phyloP scores from a whole-genome alignment of 1,140 invertebrate genomes.

The Cheumatopsyche charites region DNA sequence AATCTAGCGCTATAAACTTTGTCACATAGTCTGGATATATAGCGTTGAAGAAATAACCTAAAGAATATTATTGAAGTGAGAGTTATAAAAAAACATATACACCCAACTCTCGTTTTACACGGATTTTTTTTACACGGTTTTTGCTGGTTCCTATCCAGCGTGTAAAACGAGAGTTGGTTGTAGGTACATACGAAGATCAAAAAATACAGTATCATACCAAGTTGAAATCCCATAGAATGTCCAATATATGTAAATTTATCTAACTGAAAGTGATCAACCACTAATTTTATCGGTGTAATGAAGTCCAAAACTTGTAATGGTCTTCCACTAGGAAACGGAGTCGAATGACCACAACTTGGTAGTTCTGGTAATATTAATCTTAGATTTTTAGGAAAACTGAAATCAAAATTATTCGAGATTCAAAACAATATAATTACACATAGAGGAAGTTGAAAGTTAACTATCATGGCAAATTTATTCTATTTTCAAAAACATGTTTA shows the following conservation, averaged over 20 bases:
- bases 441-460: no score
- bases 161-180: no score
- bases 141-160: no score
- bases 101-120: no score
- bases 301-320: slow-evolving; percentile 36
- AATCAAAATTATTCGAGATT: no score
- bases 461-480: no score
- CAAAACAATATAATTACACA: no score
- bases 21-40: slow-evolving; percentile 36
- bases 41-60: slow-evolving; percentile 39
- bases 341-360: slow-evolving; percentile 42
- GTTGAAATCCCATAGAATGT: slow-evolving; percentile 45
- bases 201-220: slow-evolving; percentile 29
- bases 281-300: slow-evolving; percentile 32
- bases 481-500: no score
- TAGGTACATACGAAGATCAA: no score
- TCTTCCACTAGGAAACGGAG: slow-evolving; percentile 32
- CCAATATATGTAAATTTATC: slow-evolving; percentile 41
- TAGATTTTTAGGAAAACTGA: slow-evolving; percentile 38
- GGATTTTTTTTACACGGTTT: no score
- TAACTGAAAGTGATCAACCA: slow-evolving; percentile 39
- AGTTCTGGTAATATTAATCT: slow-evolving; percentile 39
- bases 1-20: slow-evolving; percentile 39
- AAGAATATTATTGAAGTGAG: slow-evolving; percentile 19
- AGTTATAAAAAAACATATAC: no score